Percentiles rank a stretch among this genome's conserved stretches.
Evolutionary conservation across 2,113 vertebrate genomes (phyloP).

Genomic region (Solea senegalensis): DNA sequence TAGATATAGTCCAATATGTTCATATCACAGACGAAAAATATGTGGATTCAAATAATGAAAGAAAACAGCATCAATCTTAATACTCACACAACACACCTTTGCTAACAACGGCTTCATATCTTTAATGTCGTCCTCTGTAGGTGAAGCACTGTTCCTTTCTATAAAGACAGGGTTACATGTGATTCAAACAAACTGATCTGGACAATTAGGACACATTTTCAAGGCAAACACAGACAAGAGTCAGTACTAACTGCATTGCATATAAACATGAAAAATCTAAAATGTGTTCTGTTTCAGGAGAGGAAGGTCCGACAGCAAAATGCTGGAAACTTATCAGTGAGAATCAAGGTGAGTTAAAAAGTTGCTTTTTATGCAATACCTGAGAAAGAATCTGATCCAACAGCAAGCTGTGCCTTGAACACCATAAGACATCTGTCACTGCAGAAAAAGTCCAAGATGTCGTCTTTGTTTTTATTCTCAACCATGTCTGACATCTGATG

Average conservation of each 20-base stretch:
- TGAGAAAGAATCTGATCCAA: background rate
- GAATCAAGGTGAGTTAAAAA: too few species aligned
- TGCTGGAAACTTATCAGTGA: too few species aligned
- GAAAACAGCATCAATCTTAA: background rate
- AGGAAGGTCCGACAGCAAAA: too few species aligned
- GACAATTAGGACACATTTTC: too few species aligned
- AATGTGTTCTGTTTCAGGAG: too few species aligned
- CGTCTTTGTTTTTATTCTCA: constrained; percentile 10
- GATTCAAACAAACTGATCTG: too few species aligned
- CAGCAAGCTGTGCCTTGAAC: background rate
- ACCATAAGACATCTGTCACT: constrained; percentile 63
- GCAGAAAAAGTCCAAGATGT: constrained; percentile 57
- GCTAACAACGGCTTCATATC: constrained; percentile 7
- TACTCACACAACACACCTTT: constrained; percentile 1
- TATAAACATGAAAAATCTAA: too few species aligned
- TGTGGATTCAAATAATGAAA: too few species aligned
- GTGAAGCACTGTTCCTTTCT: background rate
- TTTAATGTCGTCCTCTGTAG: background rate
- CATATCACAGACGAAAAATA: too few species aligned
- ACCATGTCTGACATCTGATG: constrained; percentile 64
- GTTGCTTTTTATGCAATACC: constrained; percentile 14
- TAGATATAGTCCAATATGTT: too few species aligned
- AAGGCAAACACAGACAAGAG: too few species aligned
- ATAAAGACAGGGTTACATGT: background rate
- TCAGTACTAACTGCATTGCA: too few species aligned